Evolutionary conservation across 2,113 vertebrate genomes (phyloP), one percentile per base, ranked within the genome.

Genomic region (Silurus meridionalis): DNA sequence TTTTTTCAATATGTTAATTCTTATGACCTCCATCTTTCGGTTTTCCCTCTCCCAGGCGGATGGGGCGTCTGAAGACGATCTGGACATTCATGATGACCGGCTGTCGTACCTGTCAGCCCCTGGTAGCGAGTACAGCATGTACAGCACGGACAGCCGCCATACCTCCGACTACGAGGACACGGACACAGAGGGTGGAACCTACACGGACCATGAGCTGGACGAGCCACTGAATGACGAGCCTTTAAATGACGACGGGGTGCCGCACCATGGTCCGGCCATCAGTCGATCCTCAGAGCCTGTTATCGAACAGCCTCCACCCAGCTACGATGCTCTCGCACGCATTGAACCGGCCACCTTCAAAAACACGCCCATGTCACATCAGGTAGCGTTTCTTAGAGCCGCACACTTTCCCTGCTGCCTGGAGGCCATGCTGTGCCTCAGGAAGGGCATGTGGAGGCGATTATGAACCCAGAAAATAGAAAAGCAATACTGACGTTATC

Each of bases 91-190:
- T 0, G 98, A 99, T 75, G 98, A 99, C 94, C 98, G 98, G 67
- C 95, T 99, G 90, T 99, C 98, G 91, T 99, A 99, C 95, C 94
- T 99, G 93, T 99, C 98, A 7, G 98, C 98, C 75, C 98, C 98
- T 50, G 97, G 98, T 92, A 99, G 98, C 89, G 98, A 99, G 92
- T 99, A 99, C 95, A 99, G 98, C 89, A 99, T 99, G 98, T 99
- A 99, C 96, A 99, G 98, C 95, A 99, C 98, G 79, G 98, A 99
- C 94, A 99, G 98, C 92, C 96, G 98, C 89, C 98, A 99, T 95
- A 99, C 98, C 19, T 99, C 98, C 67, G 98, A 99, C 94, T 99
- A 99, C 17, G 98, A 99, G 91, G 98, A 99, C 93, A 99, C 98
- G n/a, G 98, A 99, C 92, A 99, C 98, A 2, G 98, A 99, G 96